Percentiles rank a stretch among this genome's conserved stretches.
These are phyloP conservation scores for Panthera tigris DNA, from an alignment of 2,113 vertebrate species.

Conservation along the genomic window DNA sequence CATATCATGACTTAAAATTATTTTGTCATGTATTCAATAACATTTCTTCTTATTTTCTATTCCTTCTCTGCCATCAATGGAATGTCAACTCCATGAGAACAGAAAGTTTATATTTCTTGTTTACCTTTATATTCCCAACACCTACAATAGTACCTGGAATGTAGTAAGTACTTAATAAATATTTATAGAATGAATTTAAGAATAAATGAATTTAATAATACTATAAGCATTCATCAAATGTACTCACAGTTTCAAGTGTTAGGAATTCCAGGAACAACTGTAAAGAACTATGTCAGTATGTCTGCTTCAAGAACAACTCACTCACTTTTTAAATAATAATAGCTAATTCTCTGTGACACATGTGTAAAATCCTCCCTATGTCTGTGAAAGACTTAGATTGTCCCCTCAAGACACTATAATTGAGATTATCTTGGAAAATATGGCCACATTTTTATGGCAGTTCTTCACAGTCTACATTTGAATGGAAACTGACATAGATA, in stretches of 20 bases:
- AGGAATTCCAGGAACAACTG: not conserved
- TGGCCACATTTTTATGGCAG: not conserved
- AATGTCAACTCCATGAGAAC: not conserved
- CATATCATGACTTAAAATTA: not conserved
- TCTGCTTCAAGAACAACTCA: not conserved
- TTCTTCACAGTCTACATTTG: not conserved
- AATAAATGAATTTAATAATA: not conserved
- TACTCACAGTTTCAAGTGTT: not conserved
- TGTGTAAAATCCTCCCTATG: not conserved
- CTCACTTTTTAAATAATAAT: not conserved
- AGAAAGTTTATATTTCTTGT: not conserved
- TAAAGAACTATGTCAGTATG: not conserved
- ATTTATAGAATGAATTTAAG: not conserved
- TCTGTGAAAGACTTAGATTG: not conserved
- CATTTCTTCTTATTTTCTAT: not conserved
- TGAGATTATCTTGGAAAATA: not conserved
- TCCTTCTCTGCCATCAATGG: not conserved
- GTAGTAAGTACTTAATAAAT: not conserved
- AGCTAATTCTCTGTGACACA: not conserved
- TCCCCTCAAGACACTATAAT: not conserved
- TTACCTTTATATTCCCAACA: not conserved
- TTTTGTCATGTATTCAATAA: not conserved
- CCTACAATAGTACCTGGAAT: not conserved
- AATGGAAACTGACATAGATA: not conserved
- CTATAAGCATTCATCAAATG: not conserved